Evolutionary conservation across 2,113 vertebrate genomes (phyloP), one percentile per base, ranked within the genome.

Genomic region (Stegastes partitus): DNA sequence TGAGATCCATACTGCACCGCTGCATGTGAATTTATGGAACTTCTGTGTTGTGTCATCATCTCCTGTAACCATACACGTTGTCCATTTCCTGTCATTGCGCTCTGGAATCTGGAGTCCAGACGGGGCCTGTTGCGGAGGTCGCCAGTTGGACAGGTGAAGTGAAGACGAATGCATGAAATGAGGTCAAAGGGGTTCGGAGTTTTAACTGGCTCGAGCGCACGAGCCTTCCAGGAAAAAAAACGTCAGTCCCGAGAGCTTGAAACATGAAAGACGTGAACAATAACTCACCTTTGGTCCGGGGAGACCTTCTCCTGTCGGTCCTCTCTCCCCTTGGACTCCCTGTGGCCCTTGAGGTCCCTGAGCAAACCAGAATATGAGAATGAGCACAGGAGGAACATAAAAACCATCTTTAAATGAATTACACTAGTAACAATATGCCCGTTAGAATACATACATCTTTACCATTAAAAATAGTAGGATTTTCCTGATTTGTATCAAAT

Each of bases 301-400:
- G 23, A 96, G 89, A 19, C 97, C 97, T 90, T 98, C 97, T 86
- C 96, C 97, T 53, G 89, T 74, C 2, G 66, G 83, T 23, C 97
- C 96, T 85, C 95, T 95, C 88, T 97, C 97, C 89, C 97, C 97
- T 88, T 93, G 95, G 83, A 94, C 62, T 64, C 97, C 97, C 85
- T 96, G 96, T 77, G 94, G 94, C 91, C 97, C 97, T 91, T 95
- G 96, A 92, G 96, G 93, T 8, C 97, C 97, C 97, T 98, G 69
- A 64, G 68, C 11, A 69, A 82, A 47, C 83, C 8, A 68, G 69
- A 55, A 39, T 0, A 73, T 25, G 26, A 5, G 26, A 11, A 42
- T 55, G 12, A 66, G 1, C 21, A 47, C 5, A 5, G 22, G 16
- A 39, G 18, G 9, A 67, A 66, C 5, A 7, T 18, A 44, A 10